Conservation (phyloP, 2,797 vertebrate species). For the Hybognathus amarus region DNA sequence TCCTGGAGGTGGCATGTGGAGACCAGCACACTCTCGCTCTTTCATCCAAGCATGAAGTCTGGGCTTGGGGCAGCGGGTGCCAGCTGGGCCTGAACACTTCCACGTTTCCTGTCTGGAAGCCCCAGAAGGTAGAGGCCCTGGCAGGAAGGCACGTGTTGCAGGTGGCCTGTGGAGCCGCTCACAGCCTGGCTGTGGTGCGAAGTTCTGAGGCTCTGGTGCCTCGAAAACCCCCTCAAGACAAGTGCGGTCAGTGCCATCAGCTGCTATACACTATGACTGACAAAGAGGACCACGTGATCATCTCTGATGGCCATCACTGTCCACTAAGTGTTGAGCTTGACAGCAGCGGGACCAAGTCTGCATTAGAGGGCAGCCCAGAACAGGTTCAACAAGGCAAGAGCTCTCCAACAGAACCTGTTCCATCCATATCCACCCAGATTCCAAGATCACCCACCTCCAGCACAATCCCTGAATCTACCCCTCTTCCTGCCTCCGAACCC, state of each 20-base stretch:
- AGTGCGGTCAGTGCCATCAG: conserved; percentile 93
- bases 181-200: conserved; percentile 91
- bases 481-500: conserved; percentile 10
- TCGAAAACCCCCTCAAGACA: conserved; percentile 83
- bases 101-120: conserved; percentile 85
- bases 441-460: conserved; percentile 45
- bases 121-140: conserved; percentile 90
- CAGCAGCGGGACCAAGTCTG: conserved; percentile 68
- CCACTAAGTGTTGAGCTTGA: conserved; percentile 81
- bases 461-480: conserved; percentile 11
- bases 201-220: conserved; percentile 32
- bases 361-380: conserved; percentile 17
- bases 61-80: conserved; percentile 93
- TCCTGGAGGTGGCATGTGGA: conserved; percentile 91
- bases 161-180: conserved; percentile 88
- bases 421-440: conserved; percentile 53
- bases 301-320: conserved; percentile 95
- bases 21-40: conserved; percentile 90
- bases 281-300: conserved; percentile 98
- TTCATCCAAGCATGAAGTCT: conserved; percentile 87
- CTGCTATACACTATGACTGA: conserved; percentile 97
- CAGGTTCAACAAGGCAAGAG: conserved; percentile 54
- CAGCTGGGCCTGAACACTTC: conserved; percentile 85
- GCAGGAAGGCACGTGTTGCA: conserved; percentile 89
- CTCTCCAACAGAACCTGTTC: conserved; percentile 71